A percentile compares a stretch with the other conserved stretches of the same genome.
phyloP scores from a whole-genome alignment of 2,113 vertebrate genomes.

The Oriolus oriolus region DNA sequence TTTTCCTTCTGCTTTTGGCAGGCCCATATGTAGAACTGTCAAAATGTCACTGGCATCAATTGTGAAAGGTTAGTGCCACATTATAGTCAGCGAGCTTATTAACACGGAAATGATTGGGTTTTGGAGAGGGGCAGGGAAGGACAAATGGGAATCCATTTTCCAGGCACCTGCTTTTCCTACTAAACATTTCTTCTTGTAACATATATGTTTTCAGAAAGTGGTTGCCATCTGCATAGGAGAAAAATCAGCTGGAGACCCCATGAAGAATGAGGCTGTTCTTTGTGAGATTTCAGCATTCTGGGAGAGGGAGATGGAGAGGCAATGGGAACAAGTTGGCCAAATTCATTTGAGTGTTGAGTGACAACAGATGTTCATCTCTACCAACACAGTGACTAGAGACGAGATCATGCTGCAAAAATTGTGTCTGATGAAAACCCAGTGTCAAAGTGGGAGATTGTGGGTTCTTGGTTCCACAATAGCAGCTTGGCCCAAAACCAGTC shows the following conservation, averaged over 20 bases:
- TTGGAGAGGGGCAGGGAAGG: conserved; percentile 1
- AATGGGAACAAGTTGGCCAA: neutral
- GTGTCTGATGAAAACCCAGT: neutral
- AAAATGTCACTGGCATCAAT: conserved; percentile 56
- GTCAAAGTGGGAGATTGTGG: neutral
- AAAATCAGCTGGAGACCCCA: neutral
- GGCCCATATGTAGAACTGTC: conserved; percentile 49
- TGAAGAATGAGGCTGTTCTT: neutral
- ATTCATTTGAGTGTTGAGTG: neutral
- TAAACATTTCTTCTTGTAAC: neutral
- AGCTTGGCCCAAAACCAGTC: neutral
- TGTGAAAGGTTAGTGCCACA: conserved; percentile 32
- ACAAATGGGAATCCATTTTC: conserved; percentile 27
- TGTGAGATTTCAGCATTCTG: neutral
- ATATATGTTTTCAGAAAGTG: neutral
- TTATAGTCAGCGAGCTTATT: conserved; percentile 25
- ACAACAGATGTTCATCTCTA: neutral
- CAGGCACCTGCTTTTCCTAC: neutral
- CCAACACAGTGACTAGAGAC: neutral
- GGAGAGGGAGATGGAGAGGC: neutral
- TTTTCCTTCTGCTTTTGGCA: conserved; percentile 57
- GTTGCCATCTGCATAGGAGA: neutral
- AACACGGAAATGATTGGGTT: conserved; percentile 45
- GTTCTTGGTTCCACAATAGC: neutral
- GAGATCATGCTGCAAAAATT: neutral